Evolutionary conservation across 1,140 invertebrate genomes (phyloP).

Genomic region (Batillaria attramentaria): DNA sequence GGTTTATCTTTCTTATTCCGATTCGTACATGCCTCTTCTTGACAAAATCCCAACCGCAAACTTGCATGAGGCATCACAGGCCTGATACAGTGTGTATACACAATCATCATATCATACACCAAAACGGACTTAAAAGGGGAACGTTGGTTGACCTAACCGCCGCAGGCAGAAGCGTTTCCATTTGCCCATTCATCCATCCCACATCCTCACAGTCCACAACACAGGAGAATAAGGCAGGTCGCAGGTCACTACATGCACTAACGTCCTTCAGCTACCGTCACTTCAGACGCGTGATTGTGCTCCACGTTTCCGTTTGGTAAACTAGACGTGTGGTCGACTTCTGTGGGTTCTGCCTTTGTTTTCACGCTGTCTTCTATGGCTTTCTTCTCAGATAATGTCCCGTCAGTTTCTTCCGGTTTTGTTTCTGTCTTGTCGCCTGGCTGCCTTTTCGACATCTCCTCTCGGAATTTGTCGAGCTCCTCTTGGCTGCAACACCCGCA

Average conservation of each 20-base stretch:
- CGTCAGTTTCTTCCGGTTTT: not conserved
- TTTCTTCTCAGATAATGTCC: not conserved
- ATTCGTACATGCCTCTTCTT: no score
- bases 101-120: not conserved
- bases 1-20: no score
- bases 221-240: not conserved
- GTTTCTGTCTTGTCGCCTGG: conserved; percentile 15
- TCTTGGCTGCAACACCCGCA: conserved; percentile 60
- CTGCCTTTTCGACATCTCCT: conserved; percentile 52
- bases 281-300: not conserved
- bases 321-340: not conserved
- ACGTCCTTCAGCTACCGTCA: conserved; percentile 9
- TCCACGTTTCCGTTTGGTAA: conserved; percentile 5
- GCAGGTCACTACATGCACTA: not conserved
- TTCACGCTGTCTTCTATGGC: not conserved
- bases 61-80: no score
- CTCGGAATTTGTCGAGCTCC: conserved; percentile 59
- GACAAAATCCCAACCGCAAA: no score
- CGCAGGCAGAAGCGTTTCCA: no score
- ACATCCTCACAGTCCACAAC: not conserved
- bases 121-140: no score
- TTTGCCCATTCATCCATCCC: not conserved
- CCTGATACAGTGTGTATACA: no score
- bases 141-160: no score
- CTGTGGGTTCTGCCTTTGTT: not conserved